Evolutionary conservation across 2,797 vertebrate species (phyloP).

Genomic region (Cottoperca gobio): DNA sequence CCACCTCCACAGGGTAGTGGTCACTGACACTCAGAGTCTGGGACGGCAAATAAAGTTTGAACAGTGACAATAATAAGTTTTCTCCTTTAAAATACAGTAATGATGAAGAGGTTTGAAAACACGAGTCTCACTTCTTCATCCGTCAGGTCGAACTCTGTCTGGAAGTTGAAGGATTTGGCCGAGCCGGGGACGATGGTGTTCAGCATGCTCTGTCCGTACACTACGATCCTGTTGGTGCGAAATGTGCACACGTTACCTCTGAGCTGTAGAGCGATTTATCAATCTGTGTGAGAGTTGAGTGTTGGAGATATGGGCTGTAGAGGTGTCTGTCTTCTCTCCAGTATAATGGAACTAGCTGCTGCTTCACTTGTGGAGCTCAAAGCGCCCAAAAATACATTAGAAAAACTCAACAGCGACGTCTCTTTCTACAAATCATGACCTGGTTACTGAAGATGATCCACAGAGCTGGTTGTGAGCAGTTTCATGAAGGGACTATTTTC

Average conservation of each 20-base stretch:
- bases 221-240: slow-evolving; percentile 75
- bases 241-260: not conserved
- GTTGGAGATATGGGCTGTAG: too few relatives aligned
- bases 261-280: too few relatives aligned
- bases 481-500: too few relatives aligned
- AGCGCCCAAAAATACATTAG: too few relatives aligned
- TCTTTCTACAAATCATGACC: too few relatives aligned
- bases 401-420: too few relatives aligned
- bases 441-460: too few relatives aligned
- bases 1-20: slow-evolving; percentile 84
- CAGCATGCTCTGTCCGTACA: slow-evolving; percentile 67
- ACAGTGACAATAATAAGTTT: not conserved
- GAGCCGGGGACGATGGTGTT: slow-evolving; percentile 64
- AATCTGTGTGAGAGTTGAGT: too few relatives aligned
- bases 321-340: too few relatives aligned
- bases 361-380: too few relatives aligned
- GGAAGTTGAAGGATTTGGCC: slow-evolving; percentile 81
- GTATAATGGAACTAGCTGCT: too few relatives aligned
- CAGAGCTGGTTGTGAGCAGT: too few relatives aligned
- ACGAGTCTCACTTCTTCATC: slow-evolving; percentile 64
- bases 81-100: not conserved
- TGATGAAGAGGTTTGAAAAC: not conserved
- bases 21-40: slow-evolving; percentile 79
- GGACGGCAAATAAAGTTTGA: not conserved
- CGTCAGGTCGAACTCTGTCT: slow-evolving; percentile 65